These are phyloP conservation scores for Tetragonula carbonaria DNA, from an alignment of 2,888 invertebrate species.

Conservation along the genomic window DNA sequence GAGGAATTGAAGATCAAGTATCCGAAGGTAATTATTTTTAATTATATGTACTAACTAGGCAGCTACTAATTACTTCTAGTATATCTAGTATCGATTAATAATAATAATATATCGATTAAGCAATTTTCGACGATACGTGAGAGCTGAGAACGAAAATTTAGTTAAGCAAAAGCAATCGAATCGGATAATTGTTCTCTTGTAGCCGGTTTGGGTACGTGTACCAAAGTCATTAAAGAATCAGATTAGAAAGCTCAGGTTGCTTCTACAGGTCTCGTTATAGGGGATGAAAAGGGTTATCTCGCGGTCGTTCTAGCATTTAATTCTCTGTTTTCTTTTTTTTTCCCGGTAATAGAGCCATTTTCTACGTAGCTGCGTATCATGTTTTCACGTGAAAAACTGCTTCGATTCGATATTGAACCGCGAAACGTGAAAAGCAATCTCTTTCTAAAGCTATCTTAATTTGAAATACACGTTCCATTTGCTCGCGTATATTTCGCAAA, in stretches of 20 bases:
- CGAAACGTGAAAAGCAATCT: neutral
- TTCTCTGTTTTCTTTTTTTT: constrained; percentile 41
- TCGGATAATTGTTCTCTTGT: constrained; percentile 14
- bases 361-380: constrained; percentile 17
- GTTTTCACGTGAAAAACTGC: neutral
- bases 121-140: no score
- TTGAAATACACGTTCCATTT: neutral
- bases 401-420: neutral
- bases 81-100: neutral
- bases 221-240: constrained; percentile 11
- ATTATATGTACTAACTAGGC: no score
- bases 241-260: constrained; percentile 31
- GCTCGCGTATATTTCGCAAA: neutral
- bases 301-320: constrained; percentile 51
- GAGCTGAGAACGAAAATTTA: neutral
- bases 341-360: neutral
- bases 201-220: constrained; percentile 21
- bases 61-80: neutral
- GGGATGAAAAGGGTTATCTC: constrained; percentile 85
- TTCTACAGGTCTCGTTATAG: constrained; percentile 1
- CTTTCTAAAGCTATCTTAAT: constrained; percentile 3
- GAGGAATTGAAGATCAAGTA: constrained; percentile 88
- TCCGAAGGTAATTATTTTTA: constrained; percentile 87
- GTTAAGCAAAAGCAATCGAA: neutral
- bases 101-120: no score